These are phyloP conservation scores for Pocota personata DNA, from an alignment of 2,888 invertebrate genomes.

Conservation along the genomic window DNA sequence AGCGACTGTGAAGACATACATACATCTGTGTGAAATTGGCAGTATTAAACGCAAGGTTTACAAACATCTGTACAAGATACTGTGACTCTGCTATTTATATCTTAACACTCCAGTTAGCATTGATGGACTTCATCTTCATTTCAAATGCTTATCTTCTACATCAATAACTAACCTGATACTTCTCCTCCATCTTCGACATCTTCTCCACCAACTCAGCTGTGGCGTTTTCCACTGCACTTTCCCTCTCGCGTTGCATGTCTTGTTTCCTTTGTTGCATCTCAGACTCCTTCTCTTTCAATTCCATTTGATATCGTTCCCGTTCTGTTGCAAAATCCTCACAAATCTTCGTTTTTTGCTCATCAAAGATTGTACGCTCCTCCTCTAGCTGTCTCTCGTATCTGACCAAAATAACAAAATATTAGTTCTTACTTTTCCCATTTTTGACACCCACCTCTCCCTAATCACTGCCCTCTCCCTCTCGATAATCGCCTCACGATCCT, in stretches of 20 bases:
- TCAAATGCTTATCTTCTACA: too few species aligned
- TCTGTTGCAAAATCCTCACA: constrained; percentile 83
- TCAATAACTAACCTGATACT: constrained; percentile 78
- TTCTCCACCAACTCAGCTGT: constrained; percentile 84
- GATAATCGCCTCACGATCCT: constrained; percentile 86
- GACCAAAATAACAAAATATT: neutral
- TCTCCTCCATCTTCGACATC: constrained; percentile 83
- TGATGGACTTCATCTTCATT: too few species aligned
- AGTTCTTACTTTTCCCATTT: neutral
- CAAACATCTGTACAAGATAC: too few species aligned
- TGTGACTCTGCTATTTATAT: too few species aligned
- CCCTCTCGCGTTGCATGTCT: constrained; percentile 82
- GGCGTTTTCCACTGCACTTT: constrained; percentile 83
- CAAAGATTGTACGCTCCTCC: constrained; percentile 84
- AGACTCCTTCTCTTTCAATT: constrained; percentile 83
- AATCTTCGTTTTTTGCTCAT: constrained; percentile 84
- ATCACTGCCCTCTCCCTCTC: constrained; percentile 86
- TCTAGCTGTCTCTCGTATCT: constrained; percentile 84
- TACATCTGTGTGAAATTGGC: too few species aligned
- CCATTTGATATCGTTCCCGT: constrained; percentile 82
- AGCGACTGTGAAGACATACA: too few species aligned
- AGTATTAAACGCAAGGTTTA: too few species aligned
- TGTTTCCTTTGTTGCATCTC: constrained; percentile 81
- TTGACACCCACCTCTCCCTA: constrained; percentile 80
- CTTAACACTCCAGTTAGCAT: too few species aligned